Evolutionary conservation across 2,113 vertebrate species (phyloP).

Genomic region (Colaptes auratus): DNA sequence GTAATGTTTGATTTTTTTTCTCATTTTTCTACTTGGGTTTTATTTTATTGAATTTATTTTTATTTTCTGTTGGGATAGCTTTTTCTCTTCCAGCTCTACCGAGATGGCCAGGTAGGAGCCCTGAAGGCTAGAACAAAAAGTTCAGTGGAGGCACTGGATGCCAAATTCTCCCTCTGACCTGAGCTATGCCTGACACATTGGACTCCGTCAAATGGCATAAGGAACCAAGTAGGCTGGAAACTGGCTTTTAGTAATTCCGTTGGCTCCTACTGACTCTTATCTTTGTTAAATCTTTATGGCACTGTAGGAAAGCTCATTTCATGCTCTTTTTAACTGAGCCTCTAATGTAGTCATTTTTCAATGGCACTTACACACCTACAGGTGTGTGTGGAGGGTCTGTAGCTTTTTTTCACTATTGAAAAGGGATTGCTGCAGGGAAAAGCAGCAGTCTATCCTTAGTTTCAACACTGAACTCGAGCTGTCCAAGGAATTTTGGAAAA

Average conservation of each 20-base stretch:
- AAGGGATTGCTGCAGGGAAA: neutral
- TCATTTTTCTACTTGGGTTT: neutral
- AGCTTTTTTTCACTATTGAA: neutral
- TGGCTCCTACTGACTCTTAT: neutral
- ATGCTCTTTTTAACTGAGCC: neutral
- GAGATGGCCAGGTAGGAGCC: neutral
- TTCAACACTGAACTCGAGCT: neutral
- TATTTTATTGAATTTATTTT: neutral
- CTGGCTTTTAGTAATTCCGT: neutral
- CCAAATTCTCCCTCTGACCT: neutral
- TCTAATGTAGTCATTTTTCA: neutral
- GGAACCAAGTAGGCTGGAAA: neutral
- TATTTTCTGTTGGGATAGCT: neutral
- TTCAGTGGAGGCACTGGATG: neutral
- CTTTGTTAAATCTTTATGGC: neutral
- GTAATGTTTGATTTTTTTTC: neutral
- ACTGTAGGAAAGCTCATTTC: conserved; percentile 8
- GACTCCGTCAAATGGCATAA: neutral
- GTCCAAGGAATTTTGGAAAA: neutral
- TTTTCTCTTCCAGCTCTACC: neutral
- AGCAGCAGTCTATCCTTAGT: fast-evolving
- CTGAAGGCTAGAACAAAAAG: neutral
- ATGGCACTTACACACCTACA: neutral
- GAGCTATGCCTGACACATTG: neutral
- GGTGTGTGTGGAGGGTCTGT: fast-evolving